Percentiles rank a stretch among this genome's conserved stretches.
Conservation (phyloP, 2,113 vertebrate species). For the Halcyon malimbica region DNA sequence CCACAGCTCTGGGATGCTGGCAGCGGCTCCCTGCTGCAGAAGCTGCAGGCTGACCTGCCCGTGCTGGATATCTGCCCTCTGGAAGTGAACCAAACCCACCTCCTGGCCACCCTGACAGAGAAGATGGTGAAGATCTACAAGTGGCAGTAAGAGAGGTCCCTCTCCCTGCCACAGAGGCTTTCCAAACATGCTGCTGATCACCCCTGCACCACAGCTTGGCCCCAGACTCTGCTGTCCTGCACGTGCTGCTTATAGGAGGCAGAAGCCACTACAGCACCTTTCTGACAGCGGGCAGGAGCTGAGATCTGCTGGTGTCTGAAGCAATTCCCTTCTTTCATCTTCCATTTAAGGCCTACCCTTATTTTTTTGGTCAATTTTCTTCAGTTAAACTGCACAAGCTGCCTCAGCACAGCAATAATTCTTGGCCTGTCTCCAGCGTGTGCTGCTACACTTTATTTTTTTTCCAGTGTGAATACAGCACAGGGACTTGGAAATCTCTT, state of each 20-base stretch:
- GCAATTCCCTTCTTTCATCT: neutral
- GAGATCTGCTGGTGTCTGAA: neutral
- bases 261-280: neutral
- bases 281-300: neutral
- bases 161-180: fast-evolving
- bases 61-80: conserved; percentile 92
- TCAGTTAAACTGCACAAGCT: neutral
- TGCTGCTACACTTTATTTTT: neutral
- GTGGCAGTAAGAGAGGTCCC: conserved; percentile 82
- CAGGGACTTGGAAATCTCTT: neutral
- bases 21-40: conserved; percentile 87
- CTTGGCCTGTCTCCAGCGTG: neutral
- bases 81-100: conserved; percentile 82
- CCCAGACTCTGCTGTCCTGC: neutral
- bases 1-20: conserved; percentile 91
- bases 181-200: neutral
- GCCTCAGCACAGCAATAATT: neutral
- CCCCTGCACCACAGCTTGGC: neutral
- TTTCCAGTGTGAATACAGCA: neutral
- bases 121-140: conserved; percentile 90
- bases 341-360: neutral
- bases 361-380: neutral
- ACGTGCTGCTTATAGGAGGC: neutral
- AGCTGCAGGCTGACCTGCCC: conserved; percentile 86
- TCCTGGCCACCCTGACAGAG: conserved; percentile 90